These are phyloP conservation scores for Coilia nasus DNA, from an alignment of 2,797 vertebrate species.

Conservation along the genomic window DNA sequence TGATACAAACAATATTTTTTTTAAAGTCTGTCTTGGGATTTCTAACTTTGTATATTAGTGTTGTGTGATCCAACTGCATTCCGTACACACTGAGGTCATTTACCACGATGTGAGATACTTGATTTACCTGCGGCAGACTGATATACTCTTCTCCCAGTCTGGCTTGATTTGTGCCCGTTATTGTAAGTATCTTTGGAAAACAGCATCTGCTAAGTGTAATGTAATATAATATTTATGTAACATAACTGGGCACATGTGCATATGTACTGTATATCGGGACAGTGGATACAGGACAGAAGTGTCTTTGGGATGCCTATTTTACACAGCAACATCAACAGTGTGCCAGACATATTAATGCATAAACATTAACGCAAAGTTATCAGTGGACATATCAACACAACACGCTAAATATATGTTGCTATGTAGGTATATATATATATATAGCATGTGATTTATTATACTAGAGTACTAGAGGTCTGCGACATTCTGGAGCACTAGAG, in stretches of 20 bases:
- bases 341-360: not conserved
- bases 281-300: not conserved
- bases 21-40: not conserved
- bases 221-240: too few species aligned
- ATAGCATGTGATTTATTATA: not conserved
- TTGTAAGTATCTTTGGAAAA: too few species aligned
- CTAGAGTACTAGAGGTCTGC: not conserved
- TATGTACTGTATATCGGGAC: too few species aligned
- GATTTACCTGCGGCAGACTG: not conserved
- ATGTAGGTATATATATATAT: not conserved
- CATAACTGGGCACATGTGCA: too few species aligned
- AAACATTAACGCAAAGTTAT: not conserved
- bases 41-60: not conserved
- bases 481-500: not conserved
- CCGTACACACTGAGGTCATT: not conserved
- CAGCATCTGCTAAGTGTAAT: too few species aligned
- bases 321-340: not conserved
- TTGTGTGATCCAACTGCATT: not conserved
- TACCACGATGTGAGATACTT: not conserved
- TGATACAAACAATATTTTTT: not conserved
- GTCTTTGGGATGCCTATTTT: not conserved
- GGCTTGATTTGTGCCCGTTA: not conserved
- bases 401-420: not conserved
- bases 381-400: too few species aligned
- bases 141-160: not conserved